These are phyloP conservation scores for Aspidoscelis tigris DNA, from an alignment of 2,113 vertebrate species.

Conservation along the genomic window DNA sequence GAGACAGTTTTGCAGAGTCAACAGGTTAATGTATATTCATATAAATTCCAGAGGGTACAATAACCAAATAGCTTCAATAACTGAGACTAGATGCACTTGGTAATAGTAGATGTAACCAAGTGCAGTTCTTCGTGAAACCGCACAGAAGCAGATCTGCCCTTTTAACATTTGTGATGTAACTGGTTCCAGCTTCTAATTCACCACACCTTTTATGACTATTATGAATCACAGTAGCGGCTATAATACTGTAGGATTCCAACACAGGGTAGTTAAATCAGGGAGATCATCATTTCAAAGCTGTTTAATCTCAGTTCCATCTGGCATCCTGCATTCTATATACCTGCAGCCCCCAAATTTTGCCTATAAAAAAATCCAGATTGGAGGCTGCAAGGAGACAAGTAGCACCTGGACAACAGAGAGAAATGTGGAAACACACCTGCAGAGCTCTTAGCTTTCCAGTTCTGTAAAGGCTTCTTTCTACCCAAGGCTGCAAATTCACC, in stretches of 20 bases:
- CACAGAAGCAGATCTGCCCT: not conserved
- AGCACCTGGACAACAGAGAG: no score
- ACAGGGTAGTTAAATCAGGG: not conserved
- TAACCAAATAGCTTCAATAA: not conserved
- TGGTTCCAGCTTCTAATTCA: not conserved
- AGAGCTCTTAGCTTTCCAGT: slow-evolving; percentile 34
- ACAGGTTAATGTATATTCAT: not conserved
- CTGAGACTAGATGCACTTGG: not conserved
- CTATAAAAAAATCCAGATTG: not conserved
- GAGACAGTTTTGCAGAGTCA: not conserved
- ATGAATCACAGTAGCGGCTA: not conserved
- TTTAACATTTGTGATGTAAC: not conserved
- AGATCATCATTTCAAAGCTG: not conserved
- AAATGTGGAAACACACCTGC: not conserved
- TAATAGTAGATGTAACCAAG: not conserved
- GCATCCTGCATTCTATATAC: not conserved
- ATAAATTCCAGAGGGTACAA: no score
- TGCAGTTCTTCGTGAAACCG: not conserved
- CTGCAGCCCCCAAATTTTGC: not conserved
- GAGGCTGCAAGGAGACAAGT: not conserved
- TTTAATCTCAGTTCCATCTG: not conserved
- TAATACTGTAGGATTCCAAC: no score
- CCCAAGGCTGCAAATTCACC: no score
- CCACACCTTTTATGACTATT: not conserved
- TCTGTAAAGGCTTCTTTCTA: slow-evolving; percentile 16